A percentile compares a stretch with the other conserved stretches of the same genome.
These are phyloP conservation scores for Callyntrura guangdongensis DNA, from an alignment of 2,888 invertebrate species.

Conservation along the genomic window DNA sequence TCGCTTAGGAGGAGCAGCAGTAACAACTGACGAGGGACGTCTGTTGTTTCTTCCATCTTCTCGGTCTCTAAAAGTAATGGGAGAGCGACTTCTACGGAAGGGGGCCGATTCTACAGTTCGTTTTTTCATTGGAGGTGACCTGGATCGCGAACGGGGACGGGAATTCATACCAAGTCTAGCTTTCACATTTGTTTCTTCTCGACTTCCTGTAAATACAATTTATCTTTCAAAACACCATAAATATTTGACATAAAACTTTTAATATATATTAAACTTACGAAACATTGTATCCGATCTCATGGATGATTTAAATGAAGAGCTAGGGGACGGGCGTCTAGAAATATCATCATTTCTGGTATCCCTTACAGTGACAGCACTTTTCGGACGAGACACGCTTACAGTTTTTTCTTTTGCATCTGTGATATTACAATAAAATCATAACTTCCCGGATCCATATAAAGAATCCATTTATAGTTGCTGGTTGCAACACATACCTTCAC, in stretches of 20 bases:
- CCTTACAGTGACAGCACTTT: constrained; percentile 50
- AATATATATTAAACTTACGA: constrained; percentile 50
- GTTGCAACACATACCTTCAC: constrained; percentile 29
- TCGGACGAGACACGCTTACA: constrained; percentile 25
- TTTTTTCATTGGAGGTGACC: constrained; percentile 71
- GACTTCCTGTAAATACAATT: constrained; percentile 10
- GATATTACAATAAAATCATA: not conserved
- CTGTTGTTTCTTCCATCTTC: constrained; percentile 53
- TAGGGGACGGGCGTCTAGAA: constrained; percentile 4
- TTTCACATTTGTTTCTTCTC: constrained; percentile 69
- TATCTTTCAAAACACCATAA: not conserved
- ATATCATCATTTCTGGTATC: constrained; percentile 14
- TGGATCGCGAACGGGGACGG: constrained; percentile 63
- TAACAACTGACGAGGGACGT: constrained; percentile 68
- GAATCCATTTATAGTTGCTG: not conserved
- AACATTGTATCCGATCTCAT: constrained; percentile 72
- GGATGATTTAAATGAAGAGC: constrained; percentile 34
- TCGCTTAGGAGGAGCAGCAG: constrained; percentile 54
- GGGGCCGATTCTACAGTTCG: constrained; percentile 14
- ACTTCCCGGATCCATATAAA: not conserved
- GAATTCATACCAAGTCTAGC: constrained; percentile 65
- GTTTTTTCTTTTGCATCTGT: constrained; percentile 54
- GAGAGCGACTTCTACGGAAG: constrained; percentile 57
- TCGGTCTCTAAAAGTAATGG: constrained; percentile 47
- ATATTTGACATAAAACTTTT: not conserved